phyloP scores from a whole-genome alignment of 1,140 invertebrate species.

The Drosophila seguyi region DNA sequence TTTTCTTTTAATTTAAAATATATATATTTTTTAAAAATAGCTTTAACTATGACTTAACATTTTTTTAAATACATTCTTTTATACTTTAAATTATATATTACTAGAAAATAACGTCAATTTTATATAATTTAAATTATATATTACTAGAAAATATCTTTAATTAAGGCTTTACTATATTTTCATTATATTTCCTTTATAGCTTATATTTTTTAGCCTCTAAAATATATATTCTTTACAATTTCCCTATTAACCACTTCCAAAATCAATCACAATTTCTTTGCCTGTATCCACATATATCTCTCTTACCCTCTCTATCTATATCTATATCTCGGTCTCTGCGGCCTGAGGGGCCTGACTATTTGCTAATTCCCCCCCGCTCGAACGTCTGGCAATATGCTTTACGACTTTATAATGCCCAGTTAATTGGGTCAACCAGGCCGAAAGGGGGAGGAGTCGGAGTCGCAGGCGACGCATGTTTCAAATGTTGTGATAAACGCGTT shows the following conservation, averaged over 20 bases:
- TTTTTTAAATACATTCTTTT: no score
- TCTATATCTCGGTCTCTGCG: conserved; percentile 30
- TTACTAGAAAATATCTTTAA: no score
- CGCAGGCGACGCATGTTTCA: conserved; percentile 55
- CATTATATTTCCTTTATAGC: no score
- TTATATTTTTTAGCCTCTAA: no score
- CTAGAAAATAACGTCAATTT: no score
- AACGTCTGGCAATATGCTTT: conserved; percentile 57
- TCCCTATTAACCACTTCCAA: no score
- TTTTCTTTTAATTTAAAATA: not conserved
- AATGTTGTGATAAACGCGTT: conserved; percentile 76
- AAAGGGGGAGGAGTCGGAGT: conserved; percentile 27
- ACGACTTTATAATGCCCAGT: conserved; percentile 73
- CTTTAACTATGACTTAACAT: no score
- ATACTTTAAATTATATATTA: no score
- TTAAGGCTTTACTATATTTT: no score
- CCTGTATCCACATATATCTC: not conserved
- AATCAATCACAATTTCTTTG: not conserved
- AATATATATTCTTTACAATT: not conserved
- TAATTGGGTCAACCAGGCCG: conserved; percentile 70
- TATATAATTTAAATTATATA: no score
- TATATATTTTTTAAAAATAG: no score
- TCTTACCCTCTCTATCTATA: conserved; percentile 14
- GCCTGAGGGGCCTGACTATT: conserved; percentile 57
- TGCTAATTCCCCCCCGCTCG: conserved; percentile 61